Evolutionary conservation across 2,888 invertebrate species (phyloP), one percentile per base, ranked within the genome.

Genomic region (Syritta pipiens): DNA sequence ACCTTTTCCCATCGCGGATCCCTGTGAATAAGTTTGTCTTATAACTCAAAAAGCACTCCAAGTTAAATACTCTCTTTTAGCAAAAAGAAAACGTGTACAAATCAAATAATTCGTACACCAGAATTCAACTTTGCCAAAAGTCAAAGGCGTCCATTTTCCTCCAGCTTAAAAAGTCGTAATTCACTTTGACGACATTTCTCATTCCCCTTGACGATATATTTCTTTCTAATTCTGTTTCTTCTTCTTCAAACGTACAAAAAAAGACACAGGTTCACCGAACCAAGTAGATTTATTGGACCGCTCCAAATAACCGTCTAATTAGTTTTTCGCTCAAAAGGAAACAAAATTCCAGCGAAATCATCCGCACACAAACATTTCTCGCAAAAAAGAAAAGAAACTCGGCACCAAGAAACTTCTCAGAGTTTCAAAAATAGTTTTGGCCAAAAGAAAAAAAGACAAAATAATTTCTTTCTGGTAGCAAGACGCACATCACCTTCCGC

Each of bases 251-350:
- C n/a, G n/a, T n/a, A n/a, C n/a, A n/a, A n/a, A n/a, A n/a, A n/a
- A n/a, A n/a, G n/a, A n/a, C n/a, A n/a, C n/a, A 22, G 28, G 51
- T 65, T 74, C 59, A 51, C 26, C 26, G 59, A 74, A 51, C 48
- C 44, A 48, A 48, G 55, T 48, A 20, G 32, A 48, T 37, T 19
- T 55, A 57, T 42, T 63, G 55, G 48, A 48, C 19, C 42, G 59
- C 24, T 65, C 44, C 49, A 51, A 74, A 65, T 22, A 28, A 65
- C 20, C 22, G 51, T 53, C 65, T 59, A 53, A 67, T 67, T 51
- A 59, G 30, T 59, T 55, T 60, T 44, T 32, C 28, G 28, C 32
- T 17, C 12, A 14, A 28, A 28, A 35, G 4, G 22, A 28, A 40
- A 48, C 14, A 26, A 20, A 48, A 48, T 44, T 24, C 59, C 14